phyloP scores from a whole-genome alignment of 2,888 invertebrate species.

The Andrena camellia region DNA sequence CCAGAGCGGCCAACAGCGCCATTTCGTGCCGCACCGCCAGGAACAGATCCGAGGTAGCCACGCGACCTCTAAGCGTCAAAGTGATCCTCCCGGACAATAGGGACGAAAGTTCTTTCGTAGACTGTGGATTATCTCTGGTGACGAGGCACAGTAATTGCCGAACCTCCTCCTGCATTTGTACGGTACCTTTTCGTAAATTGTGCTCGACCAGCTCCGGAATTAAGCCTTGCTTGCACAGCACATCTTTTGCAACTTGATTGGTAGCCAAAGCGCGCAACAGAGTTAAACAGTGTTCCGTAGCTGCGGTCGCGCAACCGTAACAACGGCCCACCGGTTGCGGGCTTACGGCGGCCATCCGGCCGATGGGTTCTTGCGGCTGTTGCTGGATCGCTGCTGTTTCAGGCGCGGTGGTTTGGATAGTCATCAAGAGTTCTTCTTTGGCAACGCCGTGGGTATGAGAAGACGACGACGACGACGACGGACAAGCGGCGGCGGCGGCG shows the following conservation, averaged over 20 bases:
- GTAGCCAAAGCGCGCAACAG: conserved; percentile 95
- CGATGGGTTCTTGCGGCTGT: background rate
- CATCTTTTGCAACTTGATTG: conserved; percentile 90
- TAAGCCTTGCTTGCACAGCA: conserved; percentile 93
- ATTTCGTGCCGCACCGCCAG: conserved; percentile 95
- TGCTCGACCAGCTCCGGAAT: conserved; percentile 96
- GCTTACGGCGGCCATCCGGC: background rate
- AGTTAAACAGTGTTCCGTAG: conserved; percentile 97
- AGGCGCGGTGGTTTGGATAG: background rate
- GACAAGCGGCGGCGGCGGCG: background rate
- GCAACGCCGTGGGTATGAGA: background rate
- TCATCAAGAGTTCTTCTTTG: conserved; percentile 21
- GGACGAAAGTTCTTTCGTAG: conserved; percentile 93
- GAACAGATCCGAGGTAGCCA: conserved; percentile 90
- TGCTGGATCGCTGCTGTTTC: background rate
- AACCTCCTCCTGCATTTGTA: conserved; percentile 94
- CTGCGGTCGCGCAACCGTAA: conserved; percentile 95
- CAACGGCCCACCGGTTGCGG: conserved; percentile 87
- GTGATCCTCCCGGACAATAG: conserved; percentile 94
- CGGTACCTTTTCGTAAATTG: conserved; percentile 94
- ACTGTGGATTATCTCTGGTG: conserved; percentile 93
- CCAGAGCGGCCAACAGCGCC: conserved; percentile 93
- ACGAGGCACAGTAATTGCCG: conserved; percentile 94
- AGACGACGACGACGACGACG: background rate
- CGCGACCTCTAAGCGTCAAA: conserved; percentile 91